phyloP scores from a whole-genome alignment of 2,888 invertebrate genomes.

The Patella depressa region DNA sequence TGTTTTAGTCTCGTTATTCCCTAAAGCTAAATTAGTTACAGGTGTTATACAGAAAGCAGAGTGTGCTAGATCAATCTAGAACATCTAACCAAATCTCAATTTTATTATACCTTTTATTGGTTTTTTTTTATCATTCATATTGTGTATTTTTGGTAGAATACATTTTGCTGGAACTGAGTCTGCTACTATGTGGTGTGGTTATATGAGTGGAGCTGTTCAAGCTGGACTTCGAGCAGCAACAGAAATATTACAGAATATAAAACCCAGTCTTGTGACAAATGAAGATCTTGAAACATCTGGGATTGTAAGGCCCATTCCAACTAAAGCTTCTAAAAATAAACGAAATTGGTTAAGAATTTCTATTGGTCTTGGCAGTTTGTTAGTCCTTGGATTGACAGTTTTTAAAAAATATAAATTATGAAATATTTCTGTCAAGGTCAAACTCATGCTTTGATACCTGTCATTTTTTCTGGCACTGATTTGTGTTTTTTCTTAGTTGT shows the following conservation, averaged over 20 bases:
- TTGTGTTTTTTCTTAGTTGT: too few relatives aligned
- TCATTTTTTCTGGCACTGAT: too few relatives aligned
- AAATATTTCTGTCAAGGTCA: too few relatives aligned
- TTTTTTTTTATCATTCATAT: neutral
- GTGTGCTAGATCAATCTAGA: neutral
- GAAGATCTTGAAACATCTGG: slow-evolving; percentile 43
- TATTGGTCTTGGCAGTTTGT: neutral
- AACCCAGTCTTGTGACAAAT: slow-evolving; percentile 49
- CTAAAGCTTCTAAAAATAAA: neutral
- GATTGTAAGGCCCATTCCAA: slow-evolving; percentile 20
- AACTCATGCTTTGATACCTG: too few relatives aligned
- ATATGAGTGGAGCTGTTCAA: slow-evolving; percentile 69
- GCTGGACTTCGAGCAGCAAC: slow-evolving; percentile 64
- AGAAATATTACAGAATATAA: slow-evolving; percentile 62
- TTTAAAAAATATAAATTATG: too few relatives aligned
- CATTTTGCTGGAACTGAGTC: slow-evolving; percentile 71
- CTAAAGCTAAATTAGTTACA: neutral
- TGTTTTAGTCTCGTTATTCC: too few relatives aligned
- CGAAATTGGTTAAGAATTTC: neutral
- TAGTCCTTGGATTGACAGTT: neutral
- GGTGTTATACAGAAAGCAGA: neutral
- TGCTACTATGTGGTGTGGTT: slow-evolving; percentile 67
- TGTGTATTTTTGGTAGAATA: slow-evolving; percentile 44
- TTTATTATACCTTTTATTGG: neutral
- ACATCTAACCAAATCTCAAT: neutral